phyloP scores from a whole-genome alignment of 1,140 invertebrate genomes.

The Conus betulinus region DNA sequence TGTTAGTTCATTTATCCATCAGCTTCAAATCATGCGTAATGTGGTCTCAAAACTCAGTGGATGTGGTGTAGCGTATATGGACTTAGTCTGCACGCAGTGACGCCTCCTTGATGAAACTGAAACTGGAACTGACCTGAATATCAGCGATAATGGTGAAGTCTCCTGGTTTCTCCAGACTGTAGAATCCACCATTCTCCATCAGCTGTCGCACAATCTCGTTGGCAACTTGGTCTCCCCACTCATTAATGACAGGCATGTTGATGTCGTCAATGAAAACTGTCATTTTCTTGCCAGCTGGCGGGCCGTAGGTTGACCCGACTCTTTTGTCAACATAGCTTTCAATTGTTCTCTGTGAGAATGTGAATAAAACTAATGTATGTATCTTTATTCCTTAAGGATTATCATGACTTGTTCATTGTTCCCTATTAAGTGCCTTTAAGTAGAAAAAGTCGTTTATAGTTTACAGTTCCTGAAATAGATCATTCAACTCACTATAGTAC shows the following conservation, averaged over 20 bases:
- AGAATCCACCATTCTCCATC: slow-evolving; percentile 98
- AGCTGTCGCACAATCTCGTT: slow-evolving; percentile 97
- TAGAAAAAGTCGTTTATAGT: too few species aligned
- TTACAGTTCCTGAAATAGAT: too few species aligned
- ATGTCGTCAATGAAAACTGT: slow-evolving; percentile 96
- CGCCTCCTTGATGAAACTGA: slow-evolving; percentile 36
- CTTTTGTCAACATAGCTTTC: slow-evolving; percentile 97
- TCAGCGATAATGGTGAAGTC: slow-evolving; percentile 94
- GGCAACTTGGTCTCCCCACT: slow-evolving; percentile 94
- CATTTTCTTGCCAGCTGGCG: slow-evolving; percentile 93
- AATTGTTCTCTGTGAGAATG: slow-evolving; percentile 86
- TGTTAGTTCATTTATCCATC: too few species aligned
- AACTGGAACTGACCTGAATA: slow-evolving; percentile 80
- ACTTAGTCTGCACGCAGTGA: too few species aligned
- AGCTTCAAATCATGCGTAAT: too few species aligned
- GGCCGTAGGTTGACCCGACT: slow-evolving; percentile 95
- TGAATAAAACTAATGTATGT: too few species aligned
- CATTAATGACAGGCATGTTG: slow-evolving; percentile 95
- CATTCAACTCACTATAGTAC: too few species aligned
- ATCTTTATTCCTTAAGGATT: too few species aligned
- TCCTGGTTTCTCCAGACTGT: slow-evolving; percentile 96
- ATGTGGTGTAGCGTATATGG: too few species aligned
- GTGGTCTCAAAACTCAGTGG: too few species aligned
- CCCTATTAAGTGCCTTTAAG: too few species aligned
- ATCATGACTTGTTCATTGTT: too few species aligned